Conservation (phyloP, 2,888 invertebrate genomes). For the Anthophora plumipes region DNA sequence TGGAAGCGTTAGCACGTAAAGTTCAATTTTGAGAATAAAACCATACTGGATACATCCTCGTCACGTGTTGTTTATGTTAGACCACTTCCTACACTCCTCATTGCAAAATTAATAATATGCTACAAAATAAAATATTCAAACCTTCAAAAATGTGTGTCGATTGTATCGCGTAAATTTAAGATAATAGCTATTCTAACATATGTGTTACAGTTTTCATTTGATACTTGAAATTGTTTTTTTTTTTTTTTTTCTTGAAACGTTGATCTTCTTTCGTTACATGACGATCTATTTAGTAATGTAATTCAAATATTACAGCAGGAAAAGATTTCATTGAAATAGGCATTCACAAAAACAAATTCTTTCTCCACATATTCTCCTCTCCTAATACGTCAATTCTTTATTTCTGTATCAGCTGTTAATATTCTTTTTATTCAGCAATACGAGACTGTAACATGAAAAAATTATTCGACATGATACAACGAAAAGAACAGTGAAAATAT, state of each 20-base stretch:
- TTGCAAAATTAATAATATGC: too few relatives aligned
- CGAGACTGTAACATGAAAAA: background rate
- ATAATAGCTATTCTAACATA: too few relatives aligned
- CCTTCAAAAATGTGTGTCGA: too few relatives aligned
- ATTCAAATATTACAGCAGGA: conserved; percentile 16
- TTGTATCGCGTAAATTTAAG: too few relatives aligned
- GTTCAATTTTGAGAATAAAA: too few relatives aligned
- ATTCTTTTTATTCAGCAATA: background rate
- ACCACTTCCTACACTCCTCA: too few relatives aligned
- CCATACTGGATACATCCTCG: too few relatives aligned
- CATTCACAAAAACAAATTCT: background rate
- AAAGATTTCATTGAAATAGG: conserved; percentile 32
- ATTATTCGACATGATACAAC: too few relatives aligned
- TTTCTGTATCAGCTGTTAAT: background rate
- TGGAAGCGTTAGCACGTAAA: too few relatives aligned
- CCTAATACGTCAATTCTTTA: background rate
- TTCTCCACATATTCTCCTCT: background rate
- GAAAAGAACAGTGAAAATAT: background rate
- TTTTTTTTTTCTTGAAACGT: conserved; percentile 6
- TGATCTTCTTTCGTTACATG: background rate
- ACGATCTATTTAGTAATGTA: conserved; percentile 15
- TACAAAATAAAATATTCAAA: too few relatives aligned
- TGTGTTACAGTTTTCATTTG: background rate
- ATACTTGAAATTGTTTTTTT: background rate
- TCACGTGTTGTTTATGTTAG: too few relatives aligned